These are phyloP conservation scores for Bubo scandiacus DNA, from an alignment of 2,113 vertebrate species.

Conservation along the genomic window DNA sequence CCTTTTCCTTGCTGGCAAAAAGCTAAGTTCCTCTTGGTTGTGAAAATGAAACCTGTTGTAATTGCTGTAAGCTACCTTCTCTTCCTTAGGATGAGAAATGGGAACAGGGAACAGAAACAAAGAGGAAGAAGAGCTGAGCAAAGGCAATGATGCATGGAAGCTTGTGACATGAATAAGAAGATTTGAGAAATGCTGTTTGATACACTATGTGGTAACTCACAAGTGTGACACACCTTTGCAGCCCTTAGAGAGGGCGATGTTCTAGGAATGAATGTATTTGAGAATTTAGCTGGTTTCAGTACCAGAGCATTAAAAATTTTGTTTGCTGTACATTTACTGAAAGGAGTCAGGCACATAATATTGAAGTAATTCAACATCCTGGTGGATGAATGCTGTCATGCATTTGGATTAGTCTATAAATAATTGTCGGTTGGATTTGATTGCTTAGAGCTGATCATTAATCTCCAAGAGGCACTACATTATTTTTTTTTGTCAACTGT, in stretches of 20 bases:
- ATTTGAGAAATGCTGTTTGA: background rate
- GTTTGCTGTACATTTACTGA: background rate
- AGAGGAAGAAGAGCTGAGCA: background rate
- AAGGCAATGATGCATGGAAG: background rate
- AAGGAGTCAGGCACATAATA: background rate
- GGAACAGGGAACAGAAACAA: background rate
- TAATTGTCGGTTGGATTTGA: background rate
- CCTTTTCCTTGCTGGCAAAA: background rate
- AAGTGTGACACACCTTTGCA: accelerated
- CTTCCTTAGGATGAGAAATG: background rate
- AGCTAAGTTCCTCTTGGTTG: background rate
- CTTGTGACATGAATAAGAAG: background rate
- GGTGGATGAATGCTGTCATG: background rate
- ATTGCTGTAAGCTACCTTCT: background rate
- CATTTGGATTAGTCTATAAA: background rate
- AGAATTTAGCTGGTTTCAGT: background rate
- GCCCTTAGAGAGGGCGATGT: background rate
- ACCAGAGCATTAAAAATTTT: background rate
- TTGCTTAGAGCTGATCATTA: background rate
- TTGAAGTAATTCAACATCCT: background rate
- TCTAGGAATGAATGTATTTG: background rate
- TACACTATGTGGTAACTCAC: accelerated
- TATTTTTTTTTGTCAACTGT: background rate
- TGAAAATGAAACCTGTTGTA: background rate
- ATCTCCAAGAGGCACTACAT: background rate